Conservation (phyloP, 2,888 invertebrate genomes). For the Acronicta leporina region DNA sequence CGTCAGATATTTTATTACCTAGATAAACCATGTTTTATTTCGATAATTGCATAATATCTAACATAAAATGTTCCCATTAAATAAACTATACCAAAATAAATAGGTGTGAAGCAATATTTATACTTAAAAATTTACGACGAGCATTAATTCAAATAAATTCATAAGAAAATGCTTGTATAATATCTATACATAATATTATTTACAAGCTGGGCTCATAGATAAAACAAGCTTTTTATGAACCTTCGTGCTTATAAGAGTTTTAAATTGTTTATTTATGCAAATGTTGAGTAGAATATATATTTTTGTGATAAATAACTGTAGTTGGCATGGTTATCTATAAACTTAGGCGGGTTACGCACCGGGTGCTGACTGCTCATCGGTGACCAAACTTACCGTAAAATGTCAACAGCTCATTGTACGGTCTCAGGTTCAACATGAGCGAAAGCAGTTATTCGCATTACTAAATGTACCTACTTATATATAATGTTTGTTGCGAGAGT, state of each 20-base stretch:
- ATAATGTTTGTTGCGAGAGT: no score
- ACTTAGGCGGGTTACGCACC: background rate
- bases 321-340: constrained; percentile 6
- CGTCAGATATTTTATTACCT: background rate
- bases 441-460: no score
- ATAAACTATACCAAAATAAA: constrained; percentile 4
- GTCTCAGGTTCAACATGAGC: background rate
- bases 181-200: constrained; percentile 17
- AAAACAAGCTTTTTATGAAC: constrained; percentile 21
- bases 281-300: constrained; percentile 24
- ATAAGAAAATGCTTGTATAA: constrained; percentile 17
- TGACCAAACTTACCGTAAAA: background rate
- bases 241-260: constrained; percentile 21
- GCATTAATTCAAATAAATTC: constrained; percentile 37
- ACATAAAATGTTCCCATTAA: constrained; percentile 11
- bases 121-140: constrained; percentile 18
- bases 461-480: no score
- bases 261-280: constrained; percentile 46
- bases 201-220: constrained; percentile 24
- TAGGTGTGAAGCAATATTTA: constrained; percentile 19
- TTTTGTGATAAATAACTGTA: constrained; percentile 19
- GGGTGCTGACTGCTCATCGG: background rate
- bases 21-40: no score
- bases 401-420: background rate
- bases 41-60: background rate